phyloP scores from a whole-genome alignment of 2,113 vertebrate genomes.

The Daubentonia madagascariensis region DNA sequence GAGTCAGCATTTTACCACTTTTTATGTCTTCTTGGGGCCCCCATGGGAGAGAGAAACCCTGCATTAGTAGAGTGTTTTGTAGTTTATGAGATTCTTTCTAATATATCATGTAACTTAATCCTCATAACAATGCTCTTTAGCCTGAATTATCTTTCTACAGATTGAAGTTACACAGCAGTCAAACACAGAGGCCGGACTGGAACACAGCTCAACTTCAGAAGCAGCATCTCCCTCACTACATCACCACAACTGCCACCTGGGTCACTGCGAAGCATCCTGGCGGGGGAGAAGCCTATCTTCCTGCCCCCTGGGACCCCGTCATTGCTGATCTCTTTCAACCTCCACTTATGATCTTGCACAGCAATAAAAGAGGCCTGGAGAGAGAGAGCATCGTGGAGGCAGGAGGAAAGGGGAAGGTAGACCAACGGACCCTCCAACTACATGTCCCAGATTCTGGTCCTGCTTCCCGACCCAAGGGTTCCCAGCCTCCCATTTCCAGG shows the following conservation, averaged over 20 bases:
- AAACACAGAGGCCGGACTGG: not conserved
- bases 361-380: not conserved
- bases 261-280: not conserved
- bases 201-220: not conserved
- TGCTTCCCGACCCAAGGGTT: not conserved
- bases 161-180: not conserved
- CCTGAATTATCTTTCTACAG: not conserved
- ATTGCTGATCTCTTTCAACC: not conserved
- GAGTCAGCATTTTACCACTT: not conserved
- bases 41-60: not conserved
- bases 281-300: not conserved
- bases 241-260: not conserved
- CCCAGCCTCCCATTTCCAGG: not conserved
- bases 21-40: not conserved
- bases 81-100: not conserved
- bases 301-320: not conserved
- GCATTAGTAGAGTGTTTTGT: not conserved
- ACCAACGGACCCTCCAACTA: not conserved
- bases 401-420: not conserved
- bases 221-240: not conserved
- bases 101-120: not conserved
- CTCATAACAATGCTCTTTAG: not conserved
- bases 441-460: not conserved
- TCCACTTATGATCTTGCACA: not conserved
- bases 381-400: not conserved